phyloP scores from a whole-genome alignment of 2,113 vertebrate species.

The Vicugna pacos region DNA sequence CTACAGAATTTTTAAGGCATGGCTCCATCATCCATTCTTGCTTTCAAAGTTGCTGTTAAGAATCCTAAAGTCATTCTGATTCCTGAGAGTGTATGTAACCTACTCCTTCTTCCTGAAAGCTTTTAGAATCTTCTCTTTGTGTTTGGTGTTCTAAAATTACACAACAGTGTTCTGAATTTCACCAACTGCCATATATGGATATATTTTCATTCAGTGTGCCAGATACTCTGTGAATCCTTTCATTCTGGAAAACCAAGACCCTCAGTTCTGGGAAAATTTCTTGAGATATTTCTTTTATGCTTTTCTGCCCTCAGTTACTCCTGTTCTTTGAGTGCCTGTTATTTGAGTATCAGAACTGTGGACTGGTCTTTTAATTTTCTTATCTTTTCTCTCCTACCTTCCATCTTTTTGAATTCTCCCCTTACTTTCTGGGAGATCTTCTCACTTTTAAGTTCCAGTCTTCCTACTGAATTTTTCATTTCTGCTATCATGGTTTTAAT shows the following conservation, averaged over 20 bases:
- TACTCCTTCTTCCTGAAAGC: background rate
- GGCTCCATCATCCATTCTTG: background rate
- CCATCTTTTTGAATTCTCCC: background rate
- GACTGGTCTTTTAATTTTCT: background rate
- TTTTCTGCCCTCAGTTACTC: background rate
- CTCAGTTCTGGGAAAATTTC: background rate
- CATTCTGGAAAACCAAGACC: background rate
- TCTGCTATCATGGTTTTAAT: background rate
- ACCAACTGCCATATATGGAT: background rate
- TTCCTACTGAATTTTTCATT: background rate
- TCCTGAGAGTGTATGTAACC: background rate
- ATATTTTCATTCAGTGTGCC: background rate
- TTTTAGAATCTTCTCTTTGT: constrained; percentile 18
- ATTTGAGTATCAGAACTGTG: background rate
- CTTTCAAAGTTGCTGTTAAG: background rate
- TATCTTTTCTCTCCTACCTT: background rate
- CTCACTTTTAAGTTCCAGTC: background rate
- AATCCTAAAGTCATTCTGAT: background rate
- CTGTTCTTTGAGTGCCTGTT: background rate
- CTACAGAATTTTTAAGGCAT: background rate
- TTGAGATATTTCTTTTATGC: background rate
- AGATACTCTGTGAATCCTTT: background rate
- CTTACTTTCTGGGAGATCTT: background rate
- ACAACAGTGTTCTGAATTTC: background rate
- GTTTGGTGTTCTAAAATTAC: background rate